Conservation (phyloP, 2,113 vertebrate species). For the Trinectes maculatus region DNA sequence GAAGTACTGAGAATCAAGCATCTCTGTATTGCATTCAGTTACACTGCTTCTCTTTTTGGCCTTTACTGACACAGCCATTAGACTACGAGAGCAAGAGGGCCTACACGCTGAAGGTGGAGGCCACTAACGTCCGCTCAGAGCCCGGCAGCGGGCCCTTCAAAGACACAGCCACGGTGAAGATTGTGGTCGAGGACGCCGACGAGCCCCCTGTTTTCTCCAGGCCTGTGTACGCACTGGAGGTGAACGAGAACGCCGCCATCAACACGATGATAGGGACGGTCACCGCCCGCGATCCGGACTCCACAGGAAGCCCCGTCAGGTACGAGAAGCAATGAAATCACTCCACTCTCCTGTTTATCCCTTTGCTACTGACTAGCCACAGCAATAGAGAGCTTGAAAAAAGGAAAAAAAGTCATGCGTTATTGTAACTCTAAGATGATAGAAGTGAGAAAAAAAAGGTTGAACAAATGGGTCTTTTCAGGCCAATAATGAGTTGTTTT, state of each 20-base stretch:
- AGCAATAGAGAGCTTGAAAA: not conserved
- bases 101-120: slow-evolving; percentile 94
- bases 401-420: slow-evolving; percentile 1
- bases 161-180: slow-evolving; percentile 92
- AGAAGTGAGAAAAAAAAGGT: slow-evolving; percentile 30
- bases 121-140: slow-evolving; percentile 89
- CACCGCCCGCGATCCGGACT: slow-evolving; percentile 90
- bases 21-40: not conserved
- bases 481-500: slow-evolving; percentile 63
- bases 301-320: slow-evolving; percentile 90
- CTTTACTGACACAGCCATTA: slow-evolving; percentile 87
- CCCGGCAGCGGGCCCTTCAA: slow-evolving; percentile 90
- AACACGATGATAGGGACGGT: slow-evolving; percentile 92
- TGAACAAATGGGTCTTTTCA: slow-evolving; percentile 48
- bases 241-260: slow-evolving; percentile 92
- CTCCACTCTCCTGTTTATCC: not conserved
- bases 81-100: slow-evolving; percentile 94
- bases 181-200: slow-evolving; percentile 92
- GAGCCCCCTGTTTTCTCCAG: slow-evolving; percentile 94
- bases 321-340: slow-evolving; percentile 73
- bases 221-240: slow-evolving; percentile 89
- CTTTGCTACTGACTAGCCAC: not conserved
- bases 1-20: not conserved
- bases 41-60: not conserved
- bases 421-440: slow-evolving; percentile 3